phyloP scores from a whole-genome alignment of 1,140 invertebrate species.

The Oncopodura yosiiana region DNA sequence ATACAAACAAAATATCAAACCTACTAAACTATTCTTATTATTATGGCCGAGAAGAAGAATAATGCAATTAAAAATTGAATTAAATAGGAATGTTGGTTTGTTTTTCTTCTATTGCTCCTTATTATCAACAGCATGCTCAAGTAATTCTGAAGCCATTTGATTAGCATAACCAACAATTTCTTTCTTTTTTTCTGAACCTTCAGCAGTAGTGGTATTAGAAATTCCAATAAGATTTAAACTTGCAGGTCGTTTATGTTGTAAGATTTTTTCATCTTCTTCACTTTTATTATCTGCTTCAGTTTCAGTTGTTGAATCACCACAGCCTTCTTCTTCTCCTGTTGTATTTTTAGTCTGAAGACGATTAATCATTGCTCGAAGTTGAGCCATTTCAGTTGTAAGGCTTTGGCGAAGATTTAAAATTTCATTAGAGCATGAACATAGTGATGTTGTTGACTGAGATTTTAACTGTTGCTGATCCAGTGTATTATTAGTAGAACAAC shows the following conservation, averaged over 20 bases:
- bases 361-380: slow-evolving; percentile 22
- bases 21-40: background rate
- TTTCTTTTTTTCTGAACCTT: slow-evolving; percentile 8
- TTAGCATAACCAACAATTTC: slow-evolving; percentile 24
- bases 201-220: background rate
- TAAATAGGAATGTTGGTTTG: background rate
- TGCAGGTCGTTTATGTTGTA: slow-evolving; percentile 17
- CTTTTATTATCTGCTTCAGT: background rate
- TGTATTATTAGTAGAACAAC: too few relatives aligned
- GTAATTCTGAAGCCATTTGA: slow-evolving; percentile 22
- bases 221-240: slow-evolving; percentile 18
- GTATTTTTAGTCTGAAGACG: slow-evolving; percentile 14
- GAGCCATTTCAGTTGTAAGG: slow-evolving; percentile 22
- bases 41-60: background rate
- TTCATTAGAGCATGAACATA: slow-evolving; percentile 25
- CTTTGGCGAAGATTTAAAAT: slow-evolving; percentile 21
- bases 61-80: background rate
- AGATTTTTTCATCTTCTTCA: background rate
- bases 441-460: background rate
- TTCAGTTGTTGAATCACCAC: background rate
- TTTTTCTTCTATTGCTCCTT: slow-evolving; percentile 3
- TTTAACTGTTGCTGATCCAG: background rate
- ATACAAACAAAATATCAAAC: background rate
- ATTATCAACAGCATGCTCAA: slow-evolving; percentile 18
- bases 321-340: background rate